A percentile compares a stretch with the other conserved stretches of the same genome.
Conservation (phyloP, 1,140 invertebrate species). For the Eumeta japonica region DNA sequence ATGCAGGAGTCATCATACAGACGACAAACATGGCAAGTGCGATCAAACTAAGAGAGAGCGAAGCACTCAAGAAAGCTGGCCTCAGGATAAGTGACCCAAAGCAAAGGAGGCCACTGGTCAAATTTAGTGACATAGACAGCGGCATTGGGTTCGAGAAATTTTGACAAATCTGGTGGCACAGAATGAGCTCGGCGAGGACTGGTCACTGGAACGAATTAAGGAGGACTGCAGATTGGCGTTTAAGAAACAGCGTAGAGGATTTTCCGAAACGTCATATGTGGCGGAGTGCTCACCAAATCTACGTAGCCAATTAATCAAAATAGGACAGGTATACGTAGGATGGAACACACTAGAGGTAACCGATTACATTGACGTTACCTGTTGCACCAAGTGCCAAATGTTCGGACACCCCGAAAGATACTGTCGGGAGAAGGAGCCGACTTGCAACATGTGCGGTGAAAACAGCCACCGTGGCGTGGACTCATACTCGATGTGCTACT, state of each 20-base stretch:
- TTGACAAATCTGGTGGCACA: conserved; percentile 6
- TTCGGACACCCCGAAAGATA: conserved; percentile 19
- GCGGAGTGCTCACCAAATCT: not conserved
- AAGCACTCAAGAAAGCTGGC: not conserved
- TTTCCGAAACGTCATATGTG: not conserved
- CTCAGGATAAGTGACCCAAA: conserved; percentile 6
- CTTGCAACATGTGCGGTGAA: conserved; percentile 13
- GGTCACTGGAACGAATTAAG: not conserved
- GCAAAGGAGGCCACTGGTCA: conserved; percentile 1
- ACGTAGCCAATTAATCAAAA: conserved; percentile 3
- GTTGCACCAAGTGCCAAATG: conserved; percentile 18
- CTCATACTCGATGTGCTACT: conserved; percentile 13
- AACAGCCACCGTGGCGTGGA: conserved; percentile 8
- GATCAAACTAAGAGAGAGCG: not conserved
- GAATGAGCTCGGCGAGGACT: too few species aligned
- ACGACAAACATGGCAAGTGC: conserved; percentile 4
- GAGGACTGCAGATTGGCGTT: conserved; percentile 3
- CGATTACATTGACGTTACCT: conserved; percentile 13
- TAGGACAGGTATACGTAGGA: conserved; percentile 7
- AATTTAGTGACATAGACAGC: not conserved
- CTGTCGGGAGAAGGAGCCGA: conserved; percentile 8
- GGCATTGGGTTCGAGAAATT: not conserved
- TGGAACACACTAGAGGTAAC: conserved; percentile 11
- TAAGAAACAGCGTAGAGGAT: conserved; percentile 2
- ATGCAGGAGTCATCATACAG: too few species aligned